Percentiles rank a stretch among this genome's conserved stretches.
Conservation (phyloP, 2,113 vertebrate genomes). For the Heloderma charlesbogerti region DNA sequence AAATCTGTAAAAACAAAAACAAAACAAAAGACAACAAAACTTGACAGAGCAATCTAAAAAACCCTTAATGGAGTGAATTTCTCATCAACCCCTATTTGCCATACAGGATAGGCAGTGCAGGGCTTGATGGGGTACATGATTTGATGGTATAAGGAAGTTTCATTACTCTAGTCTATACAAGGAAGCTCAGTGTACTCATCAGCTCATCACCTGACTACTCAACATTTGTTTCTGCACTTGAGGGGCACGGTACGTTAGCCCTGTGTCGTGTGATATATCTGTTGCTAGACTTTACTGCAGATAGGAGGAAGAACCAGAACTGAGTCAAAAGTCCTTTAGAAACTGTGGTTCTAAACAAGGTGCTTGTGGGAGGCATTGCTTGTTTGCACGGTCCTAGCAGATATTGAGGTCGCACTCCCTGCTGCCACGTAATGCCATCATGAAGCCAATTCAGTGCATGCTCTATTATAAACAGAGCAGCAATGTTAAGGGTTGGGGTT, state of each 20-base stretch:
- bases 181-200: background rate
- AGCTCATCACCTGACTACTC: background rate
- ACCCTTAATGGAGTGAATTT: too few species aligned
- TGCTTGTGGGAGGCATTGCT: background rate
- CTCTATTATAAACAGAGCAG: background rate
- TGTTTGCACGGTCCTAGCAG: background rate
- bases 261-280: too few species aligned
- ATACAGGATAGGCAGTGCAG: too few species aligned
- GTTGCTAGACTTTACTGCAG: background rate
- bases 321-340: background rate
- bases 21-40: too few species aligned
- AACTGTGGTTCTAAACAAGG: background rate
- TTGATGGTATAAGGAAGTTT: background rate
- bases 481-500: background rate
- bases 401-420: background rate
- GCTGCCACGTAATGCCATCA: background rate
- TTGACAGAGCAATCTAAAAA: too few species aligned
- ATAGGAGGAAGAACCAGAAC: background rate
- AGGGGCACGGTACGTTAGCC: background rate
- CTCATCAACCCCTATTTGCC: too few species aligned
- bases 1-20: too few species aligned
- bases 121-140: background rate
- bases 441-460: background rate
- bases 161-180: background rate
- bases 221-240: background rate